A percentile compares a stretch with the other conserved stretches of the same genome.
Conservation (phyloP, 2,888 invertebrate genomes). For the Chydorus sphaericus region DNA sequence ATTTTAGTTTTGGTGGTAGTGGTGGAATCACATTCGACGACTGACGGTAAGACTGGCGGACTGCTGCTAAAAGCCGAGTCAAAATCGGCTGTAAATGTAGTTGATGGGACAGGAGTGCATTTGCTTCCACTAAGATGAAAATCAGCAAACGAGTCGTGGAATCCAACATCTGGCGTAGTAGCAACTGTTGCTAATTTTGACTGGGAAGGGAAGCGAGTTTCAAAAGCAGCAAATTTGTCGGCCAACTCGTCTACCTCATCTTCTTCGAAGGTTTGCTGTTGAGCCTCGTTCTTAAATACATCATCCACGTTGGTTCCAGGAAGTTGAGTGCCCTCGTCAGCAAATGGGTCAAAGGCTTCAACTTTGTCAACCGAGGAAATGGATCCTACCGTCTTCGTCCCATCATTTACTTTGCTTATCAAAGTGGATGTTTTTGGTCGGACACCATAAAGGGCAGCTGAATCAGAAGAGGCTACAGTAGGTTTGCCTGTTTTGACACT, state of each 20-base stretch:
- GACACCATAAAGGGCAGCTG: not conserved
- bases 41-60: not conserved
- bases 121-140: not conserved
- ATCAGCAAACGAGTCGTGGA: slow-evolving; percentile 5
- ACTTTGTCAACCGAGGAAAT: too few species aligned
- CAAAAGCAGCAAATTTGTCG: slow-evolving; percentile 13
- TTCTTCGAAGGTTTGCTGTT: too few species aligned
- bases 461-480: not conserved
- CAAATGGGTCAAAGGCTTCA: too few species aligned
- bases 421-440: not conserved
- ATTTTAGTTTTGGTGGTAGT: not conserved
- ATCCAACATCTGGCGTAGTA: slow-evolving; percentile 4
- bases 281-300: too few species aligned
- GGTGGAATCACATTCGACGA: not conserved
- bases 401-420: too few species aligned
- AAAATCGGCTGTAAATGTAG: not conserved
- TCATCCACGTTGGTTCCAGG: too few species aligned
- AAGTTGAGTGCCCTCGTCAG: too few species aligned
- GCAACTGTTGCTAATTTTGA: too few species aligned
- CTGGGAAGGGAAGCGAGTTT: slow-evolving; percentile 4
- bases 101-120: not conserved
- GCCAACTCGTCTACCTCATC: slow-evolving; percentile 6
- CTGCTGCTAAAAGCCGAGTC: not conserved
- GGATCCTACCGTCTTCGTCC: too few species aligned
- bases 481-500: too few species aligned